Evolutionary conservation across 1,140 invertebrate species (phyloP).

Genomic region (Drosophila quadrilineata): DNA sequence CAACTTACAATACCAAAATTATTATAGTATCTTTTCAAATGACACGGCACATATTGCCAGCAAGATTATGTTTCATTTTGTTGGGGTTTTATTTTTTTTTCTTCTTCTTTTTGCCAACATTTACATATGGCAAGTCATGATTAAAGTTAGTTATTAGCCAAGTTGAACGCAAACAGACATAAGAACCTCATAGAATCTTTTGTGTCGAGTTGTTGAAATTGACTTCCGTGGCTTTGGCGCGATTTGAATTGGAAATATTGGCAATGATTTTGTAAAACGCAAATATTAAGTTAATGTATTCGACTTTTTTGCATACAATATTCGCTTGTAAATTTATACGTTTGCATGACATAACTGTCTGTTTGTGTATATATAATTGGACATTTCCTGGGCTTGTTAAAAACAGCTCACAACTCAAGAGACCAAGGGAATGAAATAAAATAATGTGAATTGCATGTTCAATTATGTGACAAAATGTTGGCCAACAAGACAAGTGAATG

Average conservation of each 20-base stretch:
- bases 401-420: no score
- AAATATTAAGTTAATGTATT: background rate
- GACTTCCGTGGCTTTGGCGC: slow-evolving; percentile 18
- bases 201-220: background rate
- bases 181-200: slow-evolving; percentile 1
- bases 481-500: slow-evolving; percentile 64
- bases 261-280: slow-evolving; percentile 7
- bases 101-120: slow-evolving; percentile 12
- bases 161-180: slow-evolving; percentile 8
- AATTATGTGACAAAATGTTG: slow-evolving; percentile 78
- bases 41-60: slow-evolving; percentile 22
- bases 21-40: slow-evolving; percentile 14
- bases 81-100: slow-evolving; percentile 2
- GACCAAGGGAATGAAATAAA: background rate
- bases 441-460: slow-evolving; percentile 57
- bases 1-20: no score
- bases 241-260: slow-evolving; percentile 2
- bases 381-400: slow-evolving; percentile 53
- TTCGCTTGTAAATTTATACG: no score
- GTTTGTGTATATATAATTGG: slow-evolving; percentile 65
- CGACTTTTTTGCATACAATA: background rate
- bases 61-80: background rate
- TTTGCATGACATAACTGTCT: slow-evolving; percentile 42
- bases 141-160: slow-evolving; percentile 25
- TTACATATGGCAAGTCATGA: slow-evolving; percentile 41